Conservation (phyloP, 2,113 vertebrate species). For the Melanocharis versteri region DNA sequence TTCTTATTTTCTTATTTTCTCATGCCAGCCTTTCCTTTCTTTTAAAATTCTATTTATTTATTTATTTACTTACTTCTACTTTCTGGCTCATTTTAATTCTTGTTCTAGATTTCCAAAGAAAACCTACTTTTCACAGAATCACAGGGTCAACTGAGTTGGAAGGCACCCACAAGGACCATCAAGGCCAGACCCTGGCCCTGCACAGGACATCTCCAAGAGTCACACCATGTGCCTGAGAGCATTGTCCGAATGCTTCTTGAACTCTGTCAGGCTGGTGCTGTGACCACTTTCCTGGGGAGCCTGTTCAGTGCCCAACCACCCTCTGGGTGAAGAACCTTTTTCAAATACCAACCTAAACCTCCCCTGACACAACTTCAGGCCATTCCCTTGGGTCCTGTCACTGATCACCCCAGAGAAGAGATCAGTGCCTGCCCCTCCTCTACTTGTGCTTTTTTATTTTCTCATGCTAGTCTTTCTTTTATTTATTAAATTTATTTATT, state of each 20-base stretch:
- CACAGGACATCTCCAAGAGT: too few species aligned
- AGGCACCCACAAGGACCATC: neutral
- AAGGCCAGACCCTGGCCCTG: neutral
- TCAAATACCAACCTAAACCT: neutral
- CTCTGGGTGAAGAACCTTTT: neutral
- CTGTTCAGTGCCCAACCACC: neutral
- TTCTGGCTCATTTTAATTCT: neutral
- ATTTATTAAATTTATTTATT: rapidly evolving
- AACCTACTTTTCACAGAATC: neutral
- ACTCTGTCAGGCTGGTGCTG: neutral
- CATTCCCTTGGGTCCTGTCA: rapidly evolving
- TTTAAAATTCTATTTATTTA: neutral
- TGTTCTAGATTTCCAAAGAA: neutral
- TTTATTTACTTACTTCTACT: neutral
- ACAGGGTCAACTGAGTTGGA: neutral
- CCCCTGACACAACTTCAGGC: neutral
- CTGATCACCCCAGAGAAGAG: neutral
- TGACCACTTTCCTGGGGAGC: neutral
- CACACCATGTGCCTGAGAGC: neutral
- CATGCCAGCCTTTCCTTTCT: neutral
- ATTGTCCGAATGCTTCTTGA: neutral
- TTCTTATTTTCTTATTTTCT: neutral
- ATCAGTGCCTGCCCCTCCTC: neutral
- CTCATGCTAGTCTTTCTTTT: neutral
- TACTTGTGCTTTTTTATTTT: neutral